Percentiles rank a stretch among this genome's conserved stretches.
These are phyloP conservation scores for Drosophila anomalata DNA, from an alignment of 2,888 invertebrate species.

Conservation along the genomic window DNA sequence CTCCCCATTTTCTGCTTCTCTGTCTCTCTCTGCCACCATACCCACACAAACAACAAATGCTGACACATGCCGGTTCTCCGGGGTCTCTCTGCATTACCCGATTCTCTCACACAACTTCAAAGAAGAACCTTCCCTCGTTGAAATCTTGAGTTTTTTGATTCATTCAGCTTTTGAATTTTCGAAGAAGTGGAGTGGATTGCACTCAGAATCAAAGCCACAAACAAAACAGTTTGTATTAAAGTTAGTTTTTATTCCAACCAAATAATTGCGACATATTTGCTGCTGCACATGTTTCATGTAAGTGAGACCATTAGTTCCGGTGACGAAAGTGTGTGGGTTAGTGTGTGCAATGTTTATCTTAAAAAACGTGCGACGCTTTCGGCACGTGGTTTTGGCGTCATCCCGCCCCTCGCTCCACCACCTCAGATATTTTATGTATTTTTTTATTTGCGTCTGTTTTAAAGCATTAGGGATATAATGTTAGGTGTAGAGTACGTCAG, in stretches of 20 bases:
- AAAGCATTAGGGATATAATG: slow-evolving; percentile 49
- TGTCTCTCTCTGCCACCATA: slow-evolving; percentile 10
- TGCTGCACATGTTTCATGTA: slow-evolving; percentile 71
- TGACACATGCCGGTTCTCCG: slow-evolving; percentile 18
- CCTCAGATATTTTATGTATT: slow-evolving; percentile 1
- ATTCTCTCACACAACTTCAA: slow-evolving; percentile 36
- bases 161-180: slow-evolving; percentile 69
- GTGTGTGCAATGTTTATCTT: slow-evolving; percentile 27
- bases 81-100: slow-evolving; percentile 9
- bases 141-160: slow-evolving; percentile 12
- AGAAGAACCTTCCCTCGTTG: slow-evolving; percentile 24
- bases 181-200: slow-evolving; percentile 65
- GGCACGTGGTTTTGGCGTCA: slow-evolving; percentile 63
- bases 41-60: slow-evolving; percentile 21
- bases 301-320: slow-evolving; percentile 39
- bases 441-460: slow-evolving; percentile 60
- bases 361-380: slow-evolving; percentile 47
- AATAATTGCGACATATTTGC: slow-evolving; percentile 48
- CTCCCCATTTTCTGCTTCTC: not conserved
- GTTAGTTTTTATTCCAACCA: slow-evolving; percentile 29
- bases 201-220: slow-evolving; percentile 23
- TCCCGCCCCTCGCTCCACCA: not conserved
- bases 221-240: slow-evolving; percentile 5
- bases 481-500: slow-evolving; percentile 62
- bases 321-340: slow-evolving; percentile 2